Evolutionary conservation across 2,113 vertebrate genomes (phyloP).

Genomic region (Poeciliopsis turrubarensis): DNA sequence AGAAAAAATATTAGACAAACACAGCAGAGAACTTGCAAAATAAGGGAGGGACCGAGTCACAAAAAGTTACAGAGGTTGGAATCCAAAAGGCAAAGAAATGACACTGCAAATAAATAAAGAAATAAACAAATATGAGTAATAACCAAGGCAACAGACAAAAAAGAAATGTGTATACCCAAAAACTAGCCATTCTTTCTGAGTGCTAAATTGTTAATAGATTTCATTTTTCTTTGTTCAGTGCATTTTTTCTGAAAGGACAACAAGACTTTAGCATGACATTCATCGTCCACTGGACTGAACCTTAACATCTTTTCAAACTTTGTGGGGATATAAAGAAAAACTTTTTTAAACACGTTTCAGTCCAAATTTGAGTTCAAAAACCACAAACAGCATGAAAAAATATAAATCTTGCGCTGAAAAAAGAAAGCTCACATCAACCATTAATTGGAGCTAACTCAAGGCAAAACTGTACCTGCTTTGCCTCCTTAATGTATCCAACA

Average conservation of each 20-base stretch:
- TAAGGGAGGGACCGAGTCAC: no score
- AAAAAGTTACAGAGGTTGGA: constrained; percentile 7
- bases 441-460: constrained; percentile 45
- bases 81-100: constrained; percentile 24
- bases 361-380: constrained; percentile 37
- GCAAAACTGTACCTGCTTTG: constrained; percentile 34
- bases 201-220: no score
- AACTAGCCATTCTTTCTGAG: no score
- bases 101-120: no score
- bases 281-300: neutral
- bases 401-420: constrained; percentile 1
- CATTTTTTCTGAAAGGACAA: no score
- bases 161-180: neutral
- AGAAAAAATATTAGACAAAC: no score
- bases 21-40: no score
- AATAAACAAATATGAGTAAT: constrained; percentile 2
- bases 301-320: neutral
- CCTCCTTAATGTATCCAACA: constrained; percentile 39
- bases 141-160: neutral
- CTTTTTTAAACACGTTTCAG: neutral
- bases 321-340: neutral
- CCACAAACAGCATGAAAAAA: constrained; percentile 17
- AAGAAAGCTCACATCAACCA: constrained; percentile 16
- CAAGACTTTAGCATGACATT: no score
- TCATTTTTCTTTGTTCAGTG: no score